These are phyloP conservation scores for Microchrysa polita DNA, from an alignment of 2,888 invertebrate genomes.

Conservation along the genomic window DNA sequence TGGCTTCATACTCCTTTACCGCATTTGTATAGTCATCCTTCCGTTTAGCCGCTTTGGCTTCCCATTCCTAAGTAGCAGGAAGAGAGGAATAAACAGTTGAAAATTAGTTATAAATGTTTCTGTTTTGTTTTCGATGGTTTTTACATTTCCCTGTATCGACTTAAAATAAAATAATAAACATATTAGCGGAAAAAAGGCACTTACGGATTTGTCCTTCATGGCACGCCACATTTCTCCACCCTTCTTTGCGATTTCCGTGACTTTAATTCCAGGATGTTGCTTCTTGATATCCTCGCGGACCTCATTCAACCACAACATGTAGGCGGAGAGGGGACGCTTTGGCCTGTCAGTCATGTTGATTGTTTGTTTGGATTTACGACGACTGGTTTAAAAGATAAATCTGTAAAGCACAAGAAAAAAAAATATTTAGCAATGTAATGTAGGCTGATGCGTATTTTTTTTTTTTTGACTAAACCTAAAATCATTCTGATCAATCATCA, in stretches of 20 bases:
- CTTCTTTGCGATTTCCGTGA: slow-evolving; percentile 92
- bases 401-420: slow-evolving; percentile 14
- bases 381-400: slow-evolving; percentile 13
- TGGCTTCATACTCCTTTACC: slow-evolving; percentile 89
- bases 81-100: no score
- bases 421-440: background rate
- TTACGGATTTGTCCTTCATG: slow-evolving; percentile 83
- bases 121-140: no score
- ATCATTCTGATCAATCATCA: no score
- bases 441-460: background rate
- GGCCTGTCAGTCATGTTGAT: slow-evolving; percentile 85
- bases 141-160: no score
- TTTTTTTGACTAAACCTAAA: background rate
- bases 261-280: slow-evolving; percentile 86
- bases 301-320: slow-evolving; percentile 93
- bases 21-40: slow-evolving; percentile 90
- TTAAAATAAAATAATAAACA: no score
- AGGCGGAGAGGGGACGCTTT: slow-evolving; percentile 90
- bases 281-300: slow-evolving; percentile 84
- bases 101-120: no score
- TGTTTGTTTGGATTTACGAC: slow-evolving; percentile 4
- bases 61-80: slow-evolving; percentile 79
- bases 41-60: slow-evolving; percentile 85
- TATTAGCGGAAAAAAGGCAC: slow-evolving; percentile 57
- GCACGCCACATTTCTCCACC: slow-evolving; percentile 94